These are phyloP conservation scores for Heliconius ethilla DNA, from an alignment of 2,888 invertebrate species.

Conservation along the genomic window DNA sequence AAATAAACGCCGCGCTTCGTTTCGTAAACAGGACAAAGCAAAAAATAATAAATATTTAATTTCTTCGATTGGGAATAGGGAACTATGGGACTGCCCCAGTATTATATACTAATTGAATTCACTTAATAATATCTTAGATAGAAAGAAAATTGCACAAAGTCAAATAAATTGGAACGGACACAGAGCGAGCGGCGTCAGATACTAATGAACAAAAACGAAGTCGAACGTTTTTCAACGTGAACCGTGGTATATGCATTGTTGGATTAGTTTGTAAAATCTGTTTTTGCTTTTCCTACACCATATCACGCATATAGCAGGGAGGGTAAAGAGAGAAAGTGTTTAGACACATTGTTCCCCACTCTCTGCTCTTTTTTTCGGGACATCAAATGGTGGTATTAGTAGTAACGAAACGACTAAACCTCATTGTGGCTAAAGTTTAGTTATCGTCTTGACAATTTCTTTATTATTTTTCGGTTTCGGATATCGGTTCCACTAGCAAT, in stretches of 20 bases:
- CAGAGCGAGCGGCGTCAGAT: background rate
- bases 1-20: too few relatives aligned
- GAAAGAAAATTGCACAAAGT: conserved; percentile 1
- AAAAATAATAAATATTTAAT: background rate
- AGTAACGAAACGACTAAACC: too few relatives aligned
- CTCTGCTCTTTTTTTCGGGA: background rate
- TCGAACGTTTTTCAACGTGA: conserved; percentile 1
- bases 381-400: too few relatives aligned
- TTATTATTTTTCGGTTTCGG: too few relatives aligned
- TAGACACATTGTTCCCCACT: background rate
- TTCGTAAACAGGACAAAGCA: too few relatives aligned
- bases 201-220: conserved; percentile 20
- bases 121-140: background rate
- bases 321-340: background rate
- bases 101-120: background rate
- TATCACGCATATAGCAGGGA: background rate
- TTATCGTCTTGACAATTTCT: too few relatives aligned
- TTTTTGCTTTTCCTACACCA: background rate
- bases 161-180: background rate
- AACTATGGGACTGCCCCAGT: background rate
- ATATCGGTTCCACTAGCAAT: too few relatives aligned
- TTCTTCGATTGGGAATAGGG: background rate
- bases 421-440: too few relatives aligned
- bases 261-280: background rate
- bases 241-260: background rate